phyloP scores from a whole-genome alignment of 2,888 invertebrate genomes.

The Norana najaformis region DNA sequence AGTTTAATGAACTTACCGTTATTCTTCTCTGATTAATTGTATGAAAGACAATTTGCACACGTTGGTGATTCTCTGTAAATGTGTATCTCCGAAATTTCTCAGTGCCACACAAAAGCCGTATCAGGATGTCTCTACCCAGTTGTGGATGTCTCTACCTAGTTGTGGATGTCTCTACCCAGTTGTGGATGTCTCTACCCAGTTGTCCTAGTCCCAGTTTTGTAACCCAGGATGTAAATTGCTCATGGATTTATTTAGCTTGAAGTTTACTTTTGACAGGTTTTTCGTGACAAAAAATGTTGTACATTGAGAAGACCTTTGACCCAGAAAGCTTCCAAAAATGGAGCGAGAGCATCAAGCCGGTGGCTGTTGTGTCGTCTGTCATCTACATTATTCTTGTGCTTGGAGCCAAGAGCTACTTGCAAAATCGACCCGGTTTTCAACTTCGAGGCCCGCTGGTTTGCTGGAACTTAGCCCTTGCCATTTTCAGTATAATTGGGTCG shows the following conservation, averaged over 20 bases:
- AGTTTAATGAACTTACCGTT: too few species aligned
- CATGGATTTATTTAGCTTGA: neutral
- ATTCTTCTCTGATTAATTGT: too few species aligned
- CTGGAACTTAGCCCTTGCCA: conserved; percentile 90
- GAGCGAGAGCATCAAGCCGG: conserved; percentile 28
- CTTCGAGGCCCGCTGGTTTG: conserved; percentile 81
- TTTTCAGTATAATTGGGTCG: conserved; percentile 88
- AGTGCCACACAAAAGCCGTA: too few species aligned
- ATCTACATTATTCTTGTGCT: conserved; percentile 91
- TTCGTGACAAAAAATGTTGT: neutral
- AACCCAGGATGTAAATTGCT: too few species aligned
- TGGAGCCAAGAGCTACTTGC: conserved; percentile 91
- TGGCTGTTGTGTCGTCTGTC: conserved; percentile 41
- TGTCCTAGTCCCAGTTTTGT: too few species aligned
- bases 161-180: too few species aligned
- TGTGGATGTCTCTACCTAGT: too few species aligned
- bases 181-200: too few species aligned
- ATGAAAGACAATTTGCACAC: neutral
- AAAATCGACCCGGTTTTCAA: conserved; percentile 84
- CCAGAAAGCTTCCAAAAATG: neutral
- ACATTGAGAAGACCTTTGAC: conserved; percentile 29
- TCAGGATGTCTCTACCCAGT: too few species aligned
- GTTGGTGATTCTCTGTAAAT: neutral
- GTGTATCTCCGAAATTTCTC: too few species aligned
- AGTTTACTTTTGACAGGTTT: neutral